Evolutionary conservation across 2,888 invertebrate genomes (phyloP), one percentile per base, ranked within the genome.

Genomic region (Limnephilus lunatus): DNA sequence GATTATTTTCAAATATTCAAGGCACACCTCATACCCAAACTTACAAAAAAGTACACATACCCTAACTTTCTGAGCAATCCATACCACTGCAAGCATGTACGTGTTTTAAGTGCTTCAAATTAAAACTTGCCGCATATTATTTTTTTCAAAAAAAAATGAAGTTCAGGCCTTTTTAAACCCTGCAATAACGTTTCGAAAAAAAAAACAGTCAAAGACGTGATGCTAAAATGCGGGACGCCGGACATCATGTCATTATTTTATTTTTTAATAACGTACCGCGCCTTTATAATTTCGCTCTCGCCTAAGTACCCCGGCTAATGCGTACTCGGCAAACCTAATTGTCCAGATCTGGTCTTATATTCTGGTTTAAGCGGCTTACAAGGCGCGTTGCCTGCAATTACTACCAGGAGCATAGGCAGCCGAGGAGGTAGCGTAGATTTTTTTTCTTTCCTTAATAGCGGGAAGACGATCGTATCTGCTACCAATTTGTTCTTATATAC

Each of bases 371-470:
- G 86, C 25, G 44, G 48, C 86, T 48, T 30, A 86, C 86, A 39
- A 68, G 88, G 88, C 68, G 85, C 85, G 39, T 14, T 86, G 30
- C 48, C 44, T 30, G 86, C 39, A 86, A 31, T 86, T 30, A 88
- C 53, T 88, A 88, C 88, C 88, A 88, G 88, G 88, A 88, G 88
- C 68, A 30, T 19, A 88, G 68, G 35, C 88, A 15, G 48, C 88
- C 88, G 35, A 88, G 88, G 35, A 88, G 88, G 88, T 68, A 68
- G 68, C 31, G 68, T 31, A 15, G 31, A 68, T 31, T 88, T 88
- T 44, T 39, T 86, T 88, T 88, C 30, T 88, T 68, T n/a, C 32
- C 68, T 31, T 88, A 88, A 88, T 88, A 31, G 88, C 88, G 68
- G 88, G 32, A 39, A 30, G 83, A 35, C 7, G 88, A 88, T 88